Percentiles rank a stretch among this genome's conserved stretches.
These are phyloP conservation scores for Bovichtus variegatus DNA, from an alignment of 2,797 vertebrate species.

Conservation along the genomic window DNA sequence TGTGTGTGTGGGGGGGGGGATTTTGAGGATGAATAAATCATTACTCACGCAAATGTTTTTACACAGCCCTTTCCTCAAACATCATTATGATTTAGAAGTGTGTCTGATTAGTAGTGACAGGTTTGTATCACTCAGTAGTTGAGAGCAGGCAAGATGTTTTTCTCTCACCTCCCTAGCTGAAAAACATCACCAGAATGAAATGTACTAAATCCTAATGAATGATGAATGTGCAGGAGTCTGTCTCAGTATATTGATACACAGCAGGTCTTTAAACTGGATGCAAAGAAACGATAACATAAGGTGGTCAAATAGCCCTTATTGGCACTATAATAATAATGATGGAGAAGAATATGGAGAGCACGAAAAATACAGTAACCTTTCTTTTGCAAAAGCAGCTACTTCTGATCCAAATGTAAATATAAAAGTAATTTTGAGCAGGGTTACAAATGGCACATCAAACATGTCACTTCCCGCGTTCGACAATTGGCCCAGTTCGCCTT, in stretches of 20 bases:
- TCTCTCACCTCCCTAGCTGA: conserved; percentile 12
- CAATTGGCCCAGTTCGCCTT: not conserved
- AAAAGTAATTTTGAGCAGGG: not conserved
- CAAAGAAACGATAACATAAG: not conserved
- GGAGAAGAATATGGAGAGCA: not conserved
- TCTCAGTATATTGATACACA: not conserved
- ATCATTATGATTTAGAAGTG: conserved; percentile 55
- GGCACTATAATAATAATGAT: not conserved
- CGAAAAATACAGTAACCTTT: not conserved
- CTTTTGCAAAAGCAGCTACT: not conserved
- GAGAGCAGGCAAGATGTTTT: conserved; percentile 20
- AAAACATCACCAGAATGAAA: conserved; percentile 32
- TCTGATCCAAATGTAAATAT: not conserved
- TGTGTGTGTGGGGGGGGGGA: conserved; percentile 4
- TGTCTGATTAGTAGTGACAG: conserved; percentile 47
- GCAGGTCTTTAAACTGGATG: no score
- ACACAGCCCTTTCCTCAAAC: conserved; percentile 44
- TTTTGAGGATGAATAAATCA: conserved; percentile 47
- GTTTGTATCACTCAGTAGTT: conserved; percentile 42
- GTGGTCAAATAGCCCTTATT: not conserved
- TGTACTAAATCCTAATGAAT: conserved; percentile 26
- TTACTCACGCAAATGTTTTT: conserved; percentile 46
- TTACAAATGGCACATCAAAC: not conserved
- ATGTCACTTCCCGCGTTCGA: not conserved
- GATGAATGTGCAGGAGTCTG: conserved; percentile 18